These are phyloP conservation scores for Ruditapes philippinarum DNA, from an alignment of 1,140 invertebrate genomes.

Conservation along the genomic window DNA sequence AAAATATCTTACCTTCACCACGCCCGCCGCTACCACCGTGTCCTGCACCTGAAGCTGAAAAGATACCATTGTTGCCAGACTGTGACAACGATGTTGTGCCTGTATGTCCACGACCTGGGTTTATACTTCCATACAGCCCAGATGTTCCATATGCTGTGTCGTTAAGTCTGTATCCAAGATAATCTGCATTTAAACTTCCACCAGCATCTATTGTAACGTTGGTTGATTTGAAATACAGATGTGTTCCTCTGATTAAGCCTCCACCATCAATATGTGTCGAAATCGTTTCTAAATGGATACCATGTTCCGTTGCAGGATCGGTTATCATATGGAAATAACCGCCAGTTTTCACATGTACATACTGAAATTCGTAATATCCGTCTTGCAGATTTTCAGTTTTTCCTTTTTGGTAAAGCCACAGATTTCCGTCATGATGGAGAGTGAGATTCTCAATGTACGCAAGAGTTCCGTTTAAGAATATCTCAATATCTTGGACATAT, in stretches of 20 bases:
- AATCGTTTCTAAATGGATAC: constrained; percentile 74
- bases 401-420: constrained; percentile 76
- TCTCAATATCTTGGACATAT: constrained; percentile 75
- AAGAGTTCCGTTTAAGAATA: constrained; percentile 80
- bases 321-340: constrained; percentile 80
- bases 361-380: constrained; percentile 74
- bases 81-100: not conserved
- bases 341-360: constrained; percentile 78
- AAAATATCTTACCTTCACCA: constrained; percentile 69
- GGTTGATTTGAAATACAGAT: constrained; percentile 72
- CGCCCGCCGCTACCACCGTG: constrained; percentile 81
- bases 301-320: constrained; percentile 74
- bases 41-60: constrained; percentile 74
- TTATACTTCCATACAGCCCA: constrained; percentile 77
- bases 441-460: constrained; percentile 79
- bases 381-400: constrained; percentile 65
- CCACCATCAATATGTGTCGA: constrained; percentile 78
- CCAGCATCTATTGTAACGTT: constrained; percentile 80
- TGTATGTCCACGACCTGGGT: constrained; percentile 75
- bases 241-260: constrained; percentile 76
- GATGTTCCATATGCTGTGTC: constrained; percentile 65
- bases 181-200: constrained; percentile 76
- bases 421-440: constrained; percentile 75
- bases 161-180: constrained; percentile 75
- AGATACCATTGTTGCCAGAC: not conserved